Conservation (phyloP, 2,797 vertebrate genomes). For the Etheostoma nigrum region DNA sequence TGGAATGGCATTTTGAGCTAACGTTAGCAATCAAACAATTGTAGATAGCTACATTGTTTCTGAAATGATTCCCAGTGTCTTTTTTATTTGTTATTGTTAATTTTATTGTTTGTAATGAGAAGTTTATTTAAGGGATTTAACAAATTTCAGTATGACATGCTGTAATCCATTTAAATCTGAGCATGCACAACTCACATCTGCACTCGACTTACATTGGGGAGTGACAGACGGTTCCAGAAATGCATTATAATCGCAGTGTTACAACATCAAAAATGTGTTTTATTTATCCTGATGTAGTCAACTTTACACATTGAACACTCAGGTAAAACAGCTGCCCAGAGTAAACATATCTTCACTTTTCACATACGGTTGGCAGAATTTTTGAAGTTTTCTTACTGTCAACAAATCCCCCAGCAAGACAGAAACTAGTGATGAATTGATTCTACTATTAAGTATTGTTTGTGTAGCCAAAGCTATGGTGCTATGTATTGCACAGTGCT, state of each 20-base stretch:
- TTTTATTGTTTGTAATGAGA: too few species aligned
- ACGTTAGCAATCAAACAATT: too few species aligned
- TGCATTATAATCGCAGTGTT: neutral
- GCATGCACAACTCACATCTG: too few species aligned
- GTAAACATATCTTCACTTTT: neutral
- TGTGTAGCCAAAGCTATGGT: neutral
- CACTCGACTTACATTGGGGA: too few species aligned
- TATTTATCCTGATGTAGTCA: neutral
- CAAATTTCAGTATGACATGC: too few species aligned
- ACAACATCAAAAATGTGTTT: neutral
- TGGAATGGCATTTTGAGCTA: too few species aligned
- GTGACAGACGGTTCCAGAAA: neutral
- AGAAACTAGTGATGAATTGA: neutral
- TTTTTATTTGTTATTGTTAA: too few species aligned
- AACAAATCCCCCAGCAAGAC: neutral
- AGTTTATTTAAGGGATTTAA: too few species aligned
- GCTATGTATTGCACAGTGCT: neutral
- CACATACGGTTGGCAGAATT: neutral
- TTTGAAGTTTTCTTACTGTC: neutral
- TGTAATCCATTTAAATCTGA: too few species aligned
- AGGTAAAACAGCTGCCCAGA: neutral
- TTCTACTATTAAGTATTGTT: slow-evolving; percentile 4
- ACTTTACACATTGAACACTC: neutral
- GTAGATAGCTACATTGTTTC: too few species aligned
- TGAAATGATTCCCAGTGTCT: too few species aligned